Conservation (phyloP, 2,888 invertebrate species). For the Atethmia centrago region DNA sequence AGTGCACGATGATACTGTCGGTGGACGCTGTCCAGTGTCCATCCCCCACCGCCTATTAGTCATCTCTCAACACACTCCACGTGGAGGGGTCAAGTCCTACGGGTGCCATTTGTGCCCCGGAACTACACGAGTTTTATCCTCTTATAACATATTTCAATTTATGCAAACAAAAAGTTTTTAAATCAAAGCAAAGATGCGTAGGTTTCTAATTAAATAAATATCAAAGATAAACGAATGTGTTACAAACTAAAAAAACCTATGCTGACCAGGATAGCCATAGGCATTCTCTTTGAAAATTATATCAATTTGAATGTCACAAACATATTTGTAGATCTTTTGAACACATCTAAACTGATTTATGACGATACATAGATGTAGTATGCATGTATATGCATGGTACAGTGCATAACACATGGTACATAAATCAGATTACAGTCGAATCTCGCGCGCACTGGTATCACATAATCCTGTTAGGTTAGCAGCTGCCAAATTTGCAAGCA, state of each 20-base stretch:
- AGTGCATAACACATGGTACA: conserved; percentile 66
- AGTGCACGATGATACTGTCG: conserved; percentile 19
- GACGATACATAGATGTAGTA: background rate
- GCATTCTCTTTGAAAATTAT: conserved; percentile 34
- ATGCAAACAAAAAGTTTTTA: conserved; percentile 34
- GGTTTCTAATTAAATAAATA: conserved; percentile 10
- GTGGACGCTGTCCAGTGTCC: conserved; percentile 40
- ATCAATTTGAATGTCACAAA: background rate
- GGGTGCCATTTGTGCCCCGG: conserved; percentile 50
- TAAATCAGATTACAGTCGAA: conserved; percentile 75
- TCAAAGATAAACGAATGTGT: background rate
- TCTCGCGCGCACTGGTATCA: conserved; percentile 65
- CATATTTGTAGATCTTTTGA: background rate
- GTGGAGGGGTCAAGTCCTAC: conserved; percentile 52
- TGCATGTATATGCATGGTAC: background rate
- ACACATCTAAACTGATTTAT: background rate
- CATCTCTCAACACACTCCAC: conserved; percentile 35
- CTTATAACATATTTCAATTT: conserved; percentile 44
- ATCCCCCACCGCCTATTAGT: conserved; percentile 53
- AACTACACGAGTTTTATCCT: conserved; percentile 52
- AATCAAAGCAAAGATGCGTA: conserved; percentile 26
- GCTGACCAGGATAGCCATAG: background rate
- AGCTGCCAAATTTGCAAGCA: conserved; percentile 85
- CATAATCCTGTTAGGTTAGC: conserved; percentile 80
- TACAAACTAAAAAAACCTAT: background rate